Base-by-base conservation (phyloP, 2,888 invertebrate species). In the Drosophila maculinotata region DNA sequence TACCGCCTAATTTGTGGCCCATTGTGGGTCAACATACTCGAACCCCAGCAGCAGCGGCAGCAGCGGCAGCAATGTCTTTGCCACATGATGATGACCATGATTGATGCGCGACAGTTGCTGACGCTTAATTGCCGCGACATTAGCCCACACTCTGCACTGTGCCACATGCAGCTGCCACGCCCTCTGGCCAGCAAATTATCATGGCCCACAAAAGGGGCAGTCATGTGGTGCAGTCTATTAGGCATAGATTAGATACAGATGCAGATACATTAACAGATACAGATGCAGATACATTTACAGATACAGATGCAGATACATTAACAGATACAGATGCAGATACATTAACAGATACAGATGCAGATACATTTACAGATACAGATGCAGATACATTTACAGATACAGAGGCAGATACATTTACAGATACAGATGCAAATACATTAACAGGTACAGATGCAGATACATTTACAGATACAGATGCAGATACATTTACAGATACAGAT, bases 21-120 rank as follows among this genome's bases (percentile, higher is more conserved):
- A 76, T 79, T 79, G 72, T 79, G 66, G 72, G 74, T 76, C 72
- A 74, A 67, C 57, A 75, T 35, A 53, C 49, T 57, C 63, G 53
- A 45, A 41, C 49, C 38, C 41, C 41, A 48, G 28, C 31, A 35
- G 39, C 14, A 44, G 33, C 25, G 12, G 33, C 36, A 15, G n/a
- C n/a, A n/a, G n/a, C n/a, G n/a, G 15, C 9, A 42, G 9, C 31
- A 39, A 9, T 47, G 28, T 41, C 48, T 28, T 10, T 15, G n/a
- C 62, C 20, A 20, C 20, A 20, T 20, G 20, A 20, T 20, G 20
- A 20, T 20, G 20, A 4, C 20, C 62, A 75, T 72, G 71, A 75
- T 72, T 72, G 76, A 72, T 72, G 71, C 53, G 33, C 63, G 52
- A 44, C 75, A 74, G 62, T 48, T 25, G 62, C 33, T 62, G 71